Percentiles rank a stretch among this genome's conserved stretches.
Evolutionary conservation across 2,797 vertebrate genomes (phyloP).

Genomic region (Botia almorhae): DNA sequence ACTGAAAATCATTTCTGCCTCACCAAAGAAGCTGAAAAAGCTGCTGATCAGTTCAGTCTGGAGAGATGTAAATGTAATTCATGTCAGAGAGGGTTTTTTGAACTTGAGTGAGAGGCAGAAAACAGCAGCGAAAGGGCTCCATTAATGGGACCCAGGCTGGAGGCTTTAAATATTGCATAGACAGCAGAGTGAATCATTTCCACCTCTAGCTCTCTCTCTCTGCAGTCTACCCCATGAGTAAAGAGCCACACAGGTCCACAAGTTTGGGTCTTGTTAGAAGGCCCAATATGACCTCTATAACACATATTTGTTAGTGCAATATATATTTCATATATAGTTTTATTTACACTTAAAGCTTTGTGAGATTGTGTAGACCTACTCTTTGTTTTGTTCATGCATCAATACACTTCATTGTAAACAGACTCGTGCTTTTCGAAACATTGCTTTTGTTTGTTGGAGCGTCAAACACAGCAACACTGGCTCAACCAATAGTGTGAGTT

Average conservation of each 20-base stretch:
- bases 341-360: background rate
- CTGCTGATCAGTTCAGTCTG: constrained; percentile 32
- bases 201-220: constrained; percentile 27
- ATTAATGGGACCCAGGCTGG: constrained; percentile 57
- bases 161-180: constrained; percentile 62
- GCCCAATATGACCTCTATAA: constrained; percentile 15
- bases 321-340: constrained; percentile 2
- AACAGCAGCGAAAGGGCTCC: constrained; percentile 49
- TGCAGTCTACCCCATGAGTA: constrained; percentile 29
- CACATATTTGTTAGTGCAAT: background rate
- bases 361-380: background rate
- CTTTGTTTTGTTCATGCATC: background rate
- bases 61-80: constrained; percentile 53
- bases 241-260: constrained; percentile 20
- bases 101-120: constrained; percentile 51
- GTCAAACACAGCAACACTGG: background rate
- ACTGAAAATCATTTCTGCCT: constrained; percentile 29
- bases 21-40: constrained; percentile 19
- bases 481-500: background rate
- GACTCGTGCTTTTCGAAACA: background rate
- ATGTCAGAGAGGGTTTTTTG: constrained; percentile 45
- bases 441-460: background rate
- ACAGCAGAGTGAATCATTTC: constrained; percentile 61
- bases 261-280: constrained; percentile 11
- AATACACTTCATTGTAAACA: background rate